phyloP scores from a whole-genome alignment of 2,113 vertebrate genomes.

The Microcebus jonahi region DNA sequence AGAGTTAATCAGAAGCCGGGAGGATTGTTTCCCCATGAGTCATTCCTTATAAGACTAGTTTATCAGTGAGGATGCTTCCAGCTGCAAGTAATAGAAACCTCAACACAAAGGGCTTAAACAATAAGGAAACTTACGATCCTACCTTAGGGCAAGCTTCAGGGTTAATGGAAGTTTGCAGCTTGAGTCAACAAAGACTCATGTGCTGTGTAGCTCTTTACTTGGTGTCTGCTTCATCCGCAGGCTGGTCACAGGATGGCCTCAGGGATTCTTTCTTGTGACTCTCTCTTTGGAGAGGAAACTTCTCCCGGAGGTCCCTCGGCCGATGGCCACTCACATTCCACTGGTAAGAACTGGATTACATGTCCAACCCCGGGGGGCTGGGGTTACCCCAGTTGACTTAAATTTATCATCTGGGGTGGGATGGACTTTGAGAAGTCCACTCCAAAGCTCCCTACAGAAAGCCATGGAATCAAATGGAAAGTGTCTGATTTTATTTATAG shows the following conservation, averaged over 20 bases:
- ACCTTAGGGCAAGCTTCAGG: neutral
- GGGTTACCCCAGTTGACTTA: neutral
- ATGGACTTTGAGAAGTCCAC: neutral
- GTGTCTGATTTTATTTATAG: neutral
- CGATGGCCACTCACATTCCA: neutral
- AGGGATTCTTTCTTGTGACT: neutral
- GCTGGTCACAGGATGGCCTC: neutral
- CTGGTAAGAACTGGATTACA: neutral
- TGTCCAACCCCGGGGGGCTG: neutral
- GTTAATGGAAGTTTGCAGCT: neutral
- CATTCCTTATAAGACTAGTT: slow-evolving; percentile 67
- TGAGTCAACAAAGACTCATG: neutral
- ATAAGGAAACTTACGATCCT: neutral
- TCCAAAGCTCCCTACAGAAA: neutral
- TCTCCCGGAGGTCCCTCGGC: neutral
- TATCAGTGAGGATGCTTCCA: slow-evolving; percentile 70
- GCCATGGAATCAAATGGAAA: neutral
- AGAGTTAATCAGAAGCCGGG: slow-evolving; percentile 67
- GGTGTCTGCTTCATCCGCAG: neutral
- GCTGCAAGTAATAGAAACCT: slow-evolving; percentile 67
- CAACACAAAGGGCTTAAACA: slow-evolving; percentile 5
- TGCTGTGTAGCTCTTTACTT: neutral
- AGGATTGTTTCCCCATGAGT: slow-evolving; percentile 71
- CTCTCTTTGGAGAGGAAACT: slow-evolving; percentile 5
- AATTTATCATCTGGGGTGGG: neutral